phyloP scores from a whole-genome alignment of 2,113 vertebrate genomes.

The Dasyornis broadbenti region DNA sequence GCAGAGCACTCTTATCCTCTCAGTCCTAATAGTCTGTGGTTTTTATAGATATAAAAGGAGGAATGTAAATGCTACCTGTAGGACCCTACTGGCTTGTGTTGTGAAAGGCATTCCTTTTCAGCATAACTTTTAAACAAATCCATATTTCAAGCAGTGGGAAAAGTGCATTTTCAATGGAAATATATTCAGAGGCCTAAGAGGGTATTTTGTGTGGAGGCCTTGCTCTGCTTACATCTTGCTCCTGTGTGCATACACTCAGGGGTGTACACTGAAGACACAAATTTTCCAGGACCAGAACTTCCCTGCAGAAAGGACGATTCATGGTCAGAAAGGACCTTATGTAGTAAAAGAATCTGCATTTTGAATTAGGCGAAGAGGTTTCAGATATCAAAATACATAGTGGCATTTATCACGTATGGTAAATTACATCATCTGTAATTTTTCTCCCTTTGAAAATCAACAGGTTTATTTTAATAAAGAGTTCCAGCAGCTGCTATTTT shows the following conservation, averaged over 20 bases:
- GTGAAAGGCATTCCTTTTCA: not conserved
- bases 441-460: constrained; percentile 49
- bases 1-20: not conserved
- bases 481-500: constrained; percentile 22
- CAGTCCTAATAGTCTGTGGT: not conserved
- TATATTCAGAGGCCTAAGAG: not conserved
- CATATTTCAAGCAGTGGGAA: not conserved
- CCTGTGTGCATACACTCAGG: fast-evolving
- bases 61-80: not conserved
- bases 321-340: not conserved
- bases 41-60: not conserved
- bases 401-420: not conserved
- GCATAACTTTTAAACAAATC: not conserved
- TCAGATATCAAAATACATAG: not conserved
- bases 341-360: not conserved
- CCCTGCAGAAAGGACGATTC: not conserved
- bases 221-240: not conserved
- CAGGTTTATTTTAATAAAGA: constrained; percentile 27
- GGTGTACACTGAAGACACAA: fast-evolving
- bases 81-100: not conserved
- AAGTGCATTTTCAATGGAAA: not conserved
- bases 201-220: not conserved
- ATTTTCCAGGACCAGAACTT: not conserved
- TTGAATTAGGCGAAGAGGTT: not conserved
- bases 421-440: not conserved